Evolutionary conservation across 2,888 invertebrate genomes (phyloP).

Genomic region (Argyra leucocephala): DNA sequence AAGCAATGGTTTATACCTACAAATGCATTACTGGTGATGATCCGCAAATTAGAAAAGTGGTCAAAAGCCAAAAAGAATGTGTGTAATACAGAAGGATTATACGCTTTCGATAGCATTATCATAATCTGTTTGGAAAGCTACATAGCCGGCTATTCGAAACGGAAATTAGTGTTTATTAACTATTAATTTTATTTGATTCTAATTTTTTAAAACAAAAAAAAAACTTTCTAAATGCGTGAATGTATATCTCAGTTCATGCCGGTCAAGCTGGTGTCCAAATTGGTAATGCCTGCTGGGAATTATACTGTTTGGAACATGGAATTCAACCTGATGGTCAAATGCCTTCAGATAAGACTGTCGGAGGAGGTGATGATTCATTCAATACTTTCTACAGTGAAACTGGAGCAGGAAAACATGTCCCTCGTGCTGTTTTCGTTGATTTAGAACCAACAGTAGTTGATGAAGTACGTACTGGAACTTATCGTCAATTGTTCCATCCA

Average conservation of each 20-base stretch:
- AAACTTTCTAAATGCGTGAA: too few relatives aligned
- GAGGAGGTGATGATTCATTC: constrained; percentile 87
- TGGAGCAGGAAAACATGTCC: constrained; percentile 91
- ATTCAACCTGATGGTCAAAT: constrained; percentile 90
- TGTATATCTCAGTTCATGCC: constrained; percentile 69
- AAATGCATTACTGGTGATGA: too few relatives aligned
- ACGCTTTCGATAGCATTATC: too few relatives aligned
- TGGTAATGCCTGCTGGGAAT: constrained; percentile 83
- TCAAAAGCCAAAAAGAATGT: too few relatives aligned
- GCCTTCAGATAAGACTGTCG: constrained; percentile 86
- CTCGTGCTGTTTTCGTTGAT: constrained; percentile 88
- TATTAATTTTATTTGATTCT: too few relatives aligned
- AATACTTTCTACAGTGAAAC: constrained; percentile 93
- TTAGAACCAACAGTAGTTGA: constrained; percentile 94
- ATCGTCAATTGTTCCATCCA: constrained; percentile 93
- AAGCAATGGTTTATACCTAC: too few relatives aligned
- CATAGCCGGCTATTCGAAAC: too few relatives aligned
- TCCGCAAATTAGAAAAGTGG: too few relatives aligned
- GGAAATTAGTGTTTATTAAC: too few relatives aligned
- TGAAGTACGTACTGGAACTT: constrained; percentile 87
- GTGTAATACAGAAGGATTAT: too few relatives aligned
- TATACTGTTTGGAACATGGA: constrained; percentile 79
- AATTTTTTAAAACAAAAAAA: too few relatives aligned
- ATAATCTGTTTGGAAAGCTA: too few relatives aligned
- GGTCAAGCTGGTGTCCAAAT: constrained; percentile 82